Percentiles rank a stretch among this genome's conserved stretches.
phyloP scores from a whole-genome alignment of 2,888 invertebrate species.

The Lepidocyrtinus sp. region DNA sequence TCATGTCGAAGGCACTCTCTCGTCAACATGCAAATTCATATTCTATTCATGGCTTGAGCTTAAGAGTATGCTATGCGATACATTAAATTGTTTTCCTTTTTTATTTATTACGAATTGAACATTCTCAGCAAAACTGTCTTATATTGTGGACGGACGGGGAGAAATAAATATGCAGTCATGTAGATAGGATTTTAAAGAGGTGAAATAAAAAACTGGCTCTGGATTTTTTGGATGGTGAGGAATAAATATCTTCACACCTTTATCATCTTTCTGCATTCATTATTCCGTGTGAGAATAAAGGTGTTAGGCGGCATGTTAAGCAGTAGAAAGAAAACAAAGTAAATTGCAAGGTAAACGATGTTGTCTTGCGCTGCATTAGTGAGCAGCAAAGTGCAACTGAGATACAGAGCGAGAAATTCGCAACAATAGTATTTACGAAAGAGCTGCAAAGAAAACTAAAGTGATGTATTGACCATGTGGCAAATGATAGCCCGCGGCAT shows the following conservation, averaged over 20 bases:
- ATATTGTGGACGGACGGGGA: no score
- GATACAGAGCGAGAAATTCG: no score
- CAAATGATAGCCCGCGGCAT: conserved; percentile 6
- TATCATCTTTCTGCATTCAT: no score
- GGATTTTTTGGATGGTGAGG: neutral
- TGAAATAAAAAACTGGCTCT: no score
- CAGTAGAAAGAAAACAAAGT: neutral
- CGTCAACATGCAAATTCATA: conserved; percentile 2
- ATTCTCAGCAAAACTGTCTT: no score
- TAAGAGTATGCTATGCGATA: no score
- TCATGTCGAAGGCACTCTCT: conserved; percentile 1
- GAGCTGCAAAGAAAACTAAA: no score
- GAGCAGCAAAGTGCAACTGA: neutral
- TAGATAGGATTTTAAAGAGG: no score
- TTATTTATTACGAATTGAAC: no score
- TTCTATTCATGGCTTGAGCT: no score
- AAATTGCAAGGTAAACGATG: conserved; percentile 13
- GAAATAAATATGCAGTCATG: no score
- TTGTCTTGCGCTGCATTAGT: neutral
- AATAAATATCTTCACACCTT: conserved; percentile 7
- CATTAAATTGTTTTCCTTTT: no score
- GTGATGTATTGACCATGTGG: conserved; percentile 11
- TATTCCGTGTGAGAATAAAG: conserved; percentile 1
- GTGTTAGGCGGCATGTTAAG: neutral
- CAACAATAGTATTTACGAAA: conserved; percentile 1